These are phyloP conservation scores for Battus philenor DNA, from an alignment of 1,140 invertebrate genomes.

Conservation along the genomic window DNA sequence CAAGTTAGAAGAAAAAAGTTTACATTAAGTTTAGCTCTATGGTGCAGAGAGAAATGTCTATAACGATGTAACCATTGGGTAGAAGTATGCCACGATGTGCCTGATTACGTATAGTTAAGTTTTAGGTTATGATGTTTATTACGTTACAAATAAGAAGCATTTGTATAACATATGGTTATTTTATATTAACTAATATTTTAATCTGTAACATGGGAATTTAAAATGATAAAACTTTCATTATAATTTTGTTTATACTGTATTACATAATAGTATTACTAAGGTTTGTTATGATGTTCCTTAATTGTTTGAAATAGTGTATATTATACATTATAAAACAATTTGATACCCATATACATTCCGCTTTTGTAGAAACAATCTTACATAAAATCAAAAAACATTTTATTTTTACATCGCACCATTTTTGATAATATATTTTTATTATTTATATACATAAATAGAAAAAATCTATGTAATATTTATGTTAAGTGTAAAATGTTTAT, in stretches of 20 bases:
- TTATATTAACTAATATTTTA: not conserved
- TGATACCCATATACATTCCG: conserved; percentile 23
- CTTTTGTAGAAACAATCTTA: too few species aligned
- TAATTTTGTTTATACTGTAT: not conserved
- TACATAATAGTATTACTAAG: not conserved
- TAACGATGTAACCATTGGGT: too few species aligned
- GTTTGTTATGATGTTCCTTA: conserved; percentile 4
- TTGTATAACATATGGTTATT: not conserved
- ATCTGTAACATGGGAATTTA: not conserved
- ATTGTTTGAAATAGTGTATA: not conserved
- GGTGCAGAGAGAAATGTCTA: too few species aligned
- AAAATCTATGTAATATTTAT: too few species aligned
- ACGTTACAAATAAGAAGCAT: not conserved
- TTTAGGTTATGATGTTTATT: conserved; percentile 1
- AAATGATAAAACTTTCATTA: conserved; percentile 1
- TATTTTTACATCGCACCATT: too few species aligned
- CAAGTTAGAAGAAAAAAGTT: too few species aligned
- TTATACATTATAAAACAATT: conserved; percentile 4
- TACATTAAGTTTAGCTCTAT: too few species aligned
- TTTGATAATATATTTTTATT: conserved; percentile 4
- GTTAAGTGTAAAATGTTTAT: too few species aligned
- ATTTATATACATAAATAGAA: conserved; percentile 3
- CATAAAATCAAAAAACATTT: too few species aligned
- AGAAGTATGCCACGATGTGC: conserved; percentile 36
- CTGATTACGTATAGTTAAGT: conserved; percentile 28